Base-by-base conservation (phyloP, 2,113 vertebrate species). In the Thalassoma bifasciatum region DNA sequence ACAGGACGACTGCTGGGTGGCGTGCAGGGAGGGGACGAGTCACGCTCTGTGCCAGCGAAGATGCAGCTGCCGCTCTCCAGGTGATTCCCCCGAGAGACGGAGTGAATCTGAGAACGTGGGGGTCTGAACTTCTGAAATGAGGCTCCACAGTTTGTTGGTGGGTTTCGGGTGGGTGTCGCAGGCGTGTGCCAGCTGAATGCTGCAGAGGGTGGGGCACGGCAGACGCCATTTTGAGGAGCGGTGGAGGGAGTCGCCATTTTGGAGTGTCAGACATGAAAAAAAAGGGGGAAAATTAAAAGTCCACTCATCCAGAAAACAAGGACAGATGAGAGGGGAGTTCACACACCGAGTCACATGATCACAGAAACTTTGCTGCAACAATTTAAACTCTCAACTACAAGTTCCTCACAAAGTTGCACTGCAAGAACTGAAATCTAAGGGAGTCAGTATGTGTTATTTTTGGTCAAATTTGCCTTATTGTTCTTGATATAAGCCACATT, bases 221-320 rank as follows among this genome's bases (percentile, higher is more conserved):
- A 50, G 70, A 42, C 19, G 11, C 77, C 87, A 87, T 89, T 81
- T 87, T 81, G 50, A 68, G n/a, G 30, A 26, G 19, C 12, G 7
- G 53, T 26, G 36, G 60, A 47, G 46, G 0, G 4, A 64, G 68
- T 64, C 3, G 22, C 79, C 81, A 84, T 88, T 84, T 88, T 82
- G 44, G 44, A 47, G 37, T 1, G 1, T 16, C 49, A 42, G n/a
- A 5, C 24, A 24, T 34, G 56, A n/a, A n/a, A n/a, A n/a, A n/a
- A n/a, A n/a, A n/a, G n/a, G n/a, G n/a, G n/a, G n/a, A n/a, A n/a
- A n/a, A n/a, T n/a, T n/a, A n/a, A n/a, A n/a, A n/a, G n/a, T n/a
- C n/a, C n/a, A n/a, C n/a, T n/a, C n/a, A n/a, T n/a, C n/a, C n/a
- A n/a, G n/a, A n/a, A n/a, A n/a, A n/a, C n/a, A n/a, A 6, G 30